Percentiles rank a stretch among this genome's conserved stretches.
Conservation (phyloP, 2,113 vertebrate genomes). For the Saccopteryx bilineata region DNA sequence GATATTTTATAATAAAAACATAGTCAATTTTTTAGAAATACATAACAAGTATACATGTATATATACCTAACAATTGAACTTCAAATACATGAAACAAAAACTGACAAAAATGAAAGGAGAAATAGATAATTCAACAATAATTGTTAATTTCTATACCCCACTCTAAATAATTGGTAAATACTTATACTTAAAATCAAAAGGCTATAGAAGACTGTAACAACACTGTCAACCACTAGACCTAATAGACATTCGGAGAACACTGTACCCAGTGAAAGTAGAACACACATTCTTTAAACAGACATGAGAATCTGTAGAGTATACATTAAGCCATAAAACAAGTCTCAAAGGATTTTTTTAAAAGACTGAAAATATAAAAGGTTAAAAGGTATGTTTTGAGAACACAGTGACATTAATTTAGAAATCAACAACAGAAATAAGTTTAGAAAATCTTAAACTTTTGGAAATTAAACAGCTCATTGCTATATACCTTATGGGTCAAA, state of each 20-base stretch:
- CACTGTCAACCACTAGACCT: not conserved
- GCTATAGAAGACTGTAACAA: not conserved
- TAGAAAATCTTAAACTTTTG: not conserved
- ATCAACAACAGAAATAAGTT: not conserved
- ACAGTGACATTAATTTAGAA: not conserved
- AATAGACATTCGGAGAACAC: not conserved
- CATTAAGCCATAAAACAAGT: not conserved
- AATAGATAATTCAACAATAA: not conserved
- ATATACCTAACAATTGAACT: not conserved
- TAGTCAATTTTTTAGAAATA: not conserved
- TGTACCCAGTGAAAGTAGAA: not conserved
- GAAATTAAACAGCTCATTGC: not conserved
- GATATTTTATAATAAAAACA: not conserved
- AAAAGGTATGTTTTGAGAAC: not conserved
- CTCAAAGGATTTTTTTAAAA: not conserved
- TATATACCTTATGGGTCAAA: not conserved
- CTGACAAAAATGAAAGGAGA: not conserved
- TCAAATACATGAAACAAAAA: not conserved
- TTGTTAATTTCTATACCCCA: not conserved
- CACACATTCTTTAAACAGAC: not conserved
- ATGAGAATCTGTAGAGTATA: not conserved
- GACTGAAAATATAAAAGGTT: not conserved
- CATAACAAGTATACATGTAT: not conserved
- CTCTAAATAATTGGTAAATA: not conserved
- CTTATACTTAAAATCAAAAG: not conserved